Conservation (phyloP, 2,797 vertebrate genomes). For the Pseudochirops corinnae region DNA sequence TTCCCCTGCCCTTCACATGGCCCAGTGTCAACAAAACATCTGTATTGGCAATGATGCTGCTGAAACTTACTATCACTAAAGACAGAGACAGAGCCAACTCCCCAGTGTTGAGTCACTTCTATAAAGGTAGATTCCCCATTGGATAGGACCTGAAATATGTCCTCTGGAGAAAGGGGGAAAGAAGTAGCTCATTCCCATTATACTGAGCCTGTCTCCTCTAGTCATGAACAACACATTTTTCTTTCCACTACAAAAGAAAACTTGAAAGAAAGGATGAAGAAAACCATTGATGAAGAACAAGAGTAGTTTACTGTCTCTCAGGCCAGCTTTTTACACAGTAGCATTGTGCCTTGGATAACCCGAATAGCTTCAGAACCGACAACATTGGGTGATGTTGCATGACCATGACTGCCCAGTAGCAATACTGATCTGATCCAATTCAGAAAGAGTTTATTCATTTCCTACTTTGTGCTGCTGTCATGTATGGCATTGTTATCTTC, state of each 20-base stretch:
- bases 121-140: background rate
- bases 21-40: background rate
- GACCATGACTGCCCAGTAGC: constrained; percentile 49
- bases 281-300: background rate
- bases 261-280: background rate
- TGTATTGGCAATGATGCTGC: background rate
- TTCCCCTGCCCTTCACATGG: background rate
- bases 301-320: background rate
- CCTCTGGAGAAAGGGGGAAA: background rate
- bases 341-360: constrained; percentile 67
- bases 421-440: too few relatives aligned
- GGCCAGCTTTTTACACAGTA: constrained; percentile 53
- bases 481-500: too few relatives aligned
- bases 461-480: background rate
- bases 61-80: background rate
- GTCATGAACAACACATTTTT: background rate
- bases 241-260: background rate
- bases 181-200: background rate
- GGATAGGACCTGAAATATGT: background rate
- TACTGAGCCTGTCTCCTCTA: background rate
- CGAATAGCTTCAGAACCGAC: constrained; percentile 63
- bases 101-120: background rate
- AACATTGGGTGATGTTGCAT: constrained; percentile 65
- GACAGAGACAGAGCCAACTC: background rate
- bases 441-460: background rate